Base-by-base conservation (phyloP, 2,113 vertebrate species). In the Fukomys damarensis region DNA sequence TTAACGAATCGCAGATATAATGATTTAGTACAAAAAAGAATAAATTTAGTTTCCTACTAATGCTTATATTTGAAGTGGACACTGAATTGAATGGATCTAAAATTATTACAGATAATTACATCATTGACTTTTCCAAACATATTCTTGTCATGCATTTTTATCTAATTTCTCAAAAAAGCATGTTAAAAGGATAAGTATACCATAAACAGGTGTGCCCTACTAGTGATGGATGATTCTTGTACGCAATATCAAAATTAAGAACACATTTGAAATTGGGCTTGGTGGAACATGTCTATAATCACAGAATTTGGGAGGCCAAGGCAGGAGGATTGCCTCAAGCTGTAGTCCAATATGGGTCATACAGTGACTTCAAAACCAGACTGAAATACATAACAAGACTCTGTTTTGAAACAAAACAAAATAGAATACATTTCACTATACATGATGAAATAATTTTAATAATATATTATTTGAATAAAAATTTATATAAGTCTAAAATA, bases 31-130 rank as follows among this genome's bases (percentile, higher is more conserved):
- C 41, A 20, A 2, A 77, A 83, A 65, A 86, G 0, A 54, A 59
- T 35, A 89, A 2, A 28, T 94, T 96, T 92, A 85, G 20, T 46
- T 28, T 93, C 95, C 74, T 92, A 52, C 2, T 20, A 65, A 46
- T 87, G 12, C 3, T 93, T 19, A 72, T n/a, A 58, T 80, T 66
- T 66, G 7, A 89, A 94, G 52, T 54, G 5, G 0, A 70, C 3
- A 41, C 52, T 82, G 32, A 59, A 14, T 86, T 86, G 58, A 93
- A 2, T 83, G 49, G 14, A 52, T 83, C 41, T 76, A 61, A 94
- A 83, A 49, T n/a, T 61, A 63, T 76, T 90, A 49, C 1, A 56
- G 5, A 12, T 35, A 70, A 16, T 1, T 70, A 61, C 76, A 2
- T 66, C 43, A 80, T 32, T 74, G 46, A 0, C 3, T 90, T 85